Percentiles rank a stretch among this genome's conserved stretches.
Conservation (phyloP, 2,797 vertebrate species). For the Tamandua tetradactyla region DNA sequence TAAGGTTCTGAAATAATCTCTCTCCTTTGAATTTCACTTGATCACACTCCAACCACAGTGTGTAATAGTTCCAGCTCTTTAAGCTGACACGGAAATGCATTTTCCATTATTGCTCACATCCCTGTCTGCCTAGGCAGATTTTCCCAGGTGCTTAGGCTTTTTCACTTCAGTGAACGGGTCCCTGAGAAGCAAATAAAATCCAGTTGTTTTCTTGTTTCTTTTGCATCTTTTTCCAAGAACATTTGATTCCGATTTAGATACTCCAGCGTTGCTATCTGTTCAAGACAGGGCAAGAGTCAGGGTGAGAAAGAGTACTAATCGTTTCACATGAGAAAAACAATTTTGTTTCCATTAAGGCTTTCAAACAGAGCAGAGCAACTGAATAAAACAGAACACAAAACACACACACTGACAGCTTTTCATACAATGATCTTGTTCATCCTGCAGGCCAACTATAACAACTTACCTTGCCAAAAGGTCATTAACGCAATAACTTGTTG, state of each 20-base stretch:
- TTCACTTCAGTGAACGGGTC: conserved; percentile 42
- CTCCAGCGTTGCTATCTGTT: not conserved
- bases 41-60: not conserved
- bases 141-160: not conserved
- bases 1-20: conserved; percentile 45
- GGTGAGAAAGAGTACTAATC: not conserved
- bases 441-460: not conserved
- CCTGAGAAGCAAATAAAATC: not conserved
- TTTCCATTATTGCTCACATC: conserved; percentile 47
- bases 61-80: conserved; percentile 8
- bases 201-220: conserved; percentile 7
- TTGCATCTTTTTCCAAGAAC: conserved; percentile 31
- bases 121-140: conserved; percentile 9
- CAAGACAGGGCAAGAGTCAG: conserved; percentile 18
- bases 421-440: not conserved
- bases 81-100: not conserved
- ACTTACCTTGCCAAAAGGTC: not conserved
- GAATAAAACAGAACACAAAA: conserved; percentile 29
- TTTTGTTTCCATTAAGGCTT: conserved; percentile 1
- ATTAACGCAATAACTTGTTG: conserved; percentile 43
- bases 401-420: not conserved
- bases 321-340: not conserved
- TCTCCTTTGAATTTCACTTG: conserved; percentile 48
- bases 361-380: not conserved
- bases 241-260: conserved; percentile 17